Conservation (phyloP, 2,113 vertebrate species). For the Strix uralensis region DNA sequence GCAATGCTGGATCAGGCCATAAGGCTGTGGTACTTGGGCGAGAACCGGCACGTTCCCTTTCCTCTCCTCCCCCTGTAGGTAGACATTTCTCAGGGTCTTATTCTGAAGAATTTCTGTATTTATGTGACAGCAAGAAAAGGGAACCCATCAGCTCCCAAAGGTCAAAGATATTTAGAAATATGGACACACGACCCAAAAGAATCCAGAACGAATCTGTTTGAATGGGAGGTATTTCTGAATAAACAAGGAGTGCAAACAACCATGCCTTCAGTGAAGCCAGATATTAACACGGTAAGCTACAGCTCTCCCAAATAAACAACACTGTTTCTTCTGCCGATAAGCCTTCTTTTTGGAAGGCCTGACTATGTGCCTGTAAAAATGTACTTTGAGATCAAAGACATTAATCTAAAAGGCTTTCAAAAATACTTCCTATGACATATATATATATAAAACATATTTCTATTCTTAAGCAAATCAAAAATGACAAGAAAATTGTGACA, state of each 20-base stretch:
- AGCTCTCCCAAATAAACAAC: conserved; percentile 34
- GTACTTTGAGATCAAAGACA: conserved; percentile 14
- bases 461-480: conserved; percentile 11
- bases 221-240: neutral
- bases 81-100: conserved; percentile 40
- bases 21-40: neutral
- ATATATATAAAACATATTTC: neutral
- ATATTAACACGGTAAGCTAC: neutral
- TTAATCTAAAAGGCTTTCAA: conserved; percentile 10
- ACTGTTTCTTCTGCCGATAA: conserved; percentile 1
- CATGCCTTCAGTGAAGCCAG: neutral
- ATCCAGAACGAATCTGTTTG: neutral
- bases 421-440: neutral
- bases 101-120: neutral
- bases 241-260: neutral
- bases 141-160: neutral
- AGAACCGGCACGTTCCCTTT: neutral
- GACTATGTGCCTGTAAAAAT: neutral
- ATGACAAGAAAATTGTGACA: conserved; percentile 34
- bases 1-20: neutral
- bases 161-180: conserved; percentile 10
- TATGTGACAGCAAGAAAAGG: neutral
- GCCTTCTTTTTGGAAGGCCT: conserved; percentile 34
- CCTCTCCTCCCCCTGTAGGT: conserved; percentile 41
- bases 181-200: neutral